Evolutionary conservation across 2,797 vertebrate species (phyloP), one percentile per base, ranked within the genome.

Genomic region (Coendou prehensilis): DNA sequence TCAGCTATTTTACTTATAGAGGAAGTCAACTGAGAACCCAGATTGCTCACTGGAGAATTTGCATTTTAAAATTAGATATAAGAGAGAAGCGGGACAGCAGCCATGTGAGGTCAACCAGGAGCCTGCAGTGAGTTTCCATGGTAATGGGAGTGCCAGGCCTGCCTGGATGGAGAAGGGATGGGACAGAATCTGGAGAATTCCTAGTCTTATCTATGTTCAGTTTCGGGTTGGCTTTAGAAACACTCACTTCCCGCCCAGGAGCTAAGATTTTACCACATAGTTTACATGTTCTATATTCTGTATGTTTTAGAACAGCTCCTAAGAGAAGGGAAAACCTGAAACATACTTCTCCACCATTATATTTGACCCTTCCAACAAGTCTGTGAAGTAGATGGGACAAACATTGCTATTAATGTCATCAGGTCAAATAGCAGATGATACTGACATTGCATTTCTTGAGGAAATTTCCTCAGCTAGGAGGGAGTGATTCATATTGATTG

Each of bases 41-140:
- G 86, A 80, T 56, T 45, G n/a, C 52, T 75, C 33, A 47, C 5
- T 30, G 69, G 81, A 92, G 59, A 87, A 78, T 86, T 93, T 96
- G 52, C 86, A 52, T 93, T 93, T 93, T 95, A 94, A 73, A 95
- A 52, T 63, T 57, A 91, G 75, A 45, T 64, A 0, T 23, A 73
- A 63, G 33, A 4, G 41, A 81, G 30, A 91, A 41, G 57, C 85
- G 47, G 45, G 33, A 50, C 75, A 95, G 76, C 47, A 20, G 76
- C 64, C 6, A 0, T 26, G 22, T 69, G 82, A 80, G 61, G 86
- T 26, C 9, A 26, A 9, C 30, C 28, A 57, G 92, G 69, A 90
- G 41, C 11, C 52, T 30, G 59, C 17, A 30, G 6, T 75, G 57
- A 50, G 54, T 18, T 47, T 33, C 28, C n/a, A 6, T 22, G 56